Percentiles rank a stretch among this genome's conserved stretches.
Conservation (phyloP, 2,797 vertebrate genomes). For the Acanthurus leucopareius region DNA sequence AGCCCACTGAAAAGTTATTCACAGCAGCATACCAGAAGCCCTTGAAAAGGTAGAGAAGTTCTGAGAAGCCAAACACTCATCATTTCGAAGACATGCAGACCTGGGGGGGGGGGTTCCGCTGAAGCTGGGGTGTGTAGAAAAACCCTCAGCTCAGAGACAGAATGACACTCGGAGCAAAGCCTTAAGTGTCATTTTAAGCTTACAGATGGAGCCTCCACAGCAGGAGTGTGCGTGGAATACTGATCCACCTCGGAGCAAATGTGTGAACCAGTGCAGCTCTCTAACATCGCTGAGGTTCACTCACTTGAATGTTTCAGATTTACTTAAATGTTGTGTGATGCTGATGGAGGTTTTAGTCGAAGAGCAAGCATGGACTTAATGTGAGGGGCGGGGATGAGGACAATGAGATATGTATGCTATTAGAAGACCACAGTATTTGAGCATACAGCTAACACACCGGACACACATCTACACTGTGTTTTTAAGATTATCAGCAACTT, state of each 20-base stretch:
- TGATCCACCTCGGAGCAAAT: slow-evolving; percentile 59
- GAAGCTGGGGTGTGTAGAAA: slow-evolving; percentile 52
- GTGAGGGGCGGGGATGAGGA: slow-evolving; percentile 3
- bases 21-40: slow-evolving; percentile 67
- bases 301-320: slow-evolving; percentile 38
- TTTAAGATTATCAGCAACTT: too few relatives aligned
- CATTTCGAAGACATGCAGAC: slow-evolving; percentile 58
- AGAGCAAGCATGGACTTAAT: slow-evolving; percentile 11
- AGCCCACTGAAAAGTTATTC: slow-evolving; percentile 74
- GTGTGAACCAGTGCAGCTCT: slow-evolving; percentile 46
- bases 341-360: slow-evolving; percentile 12
- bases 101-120: slow-evolving; percentile 43
- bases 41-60: slow-evolving; percentile 69
- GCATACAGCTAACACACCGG: neutral
- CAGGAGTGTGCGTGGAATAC: slow-evolving; percentile 74
- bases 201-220: slow-evolving; percentile 63
- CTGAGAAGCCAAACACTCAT: slow-evolving; percentile 70
- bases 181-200: slow-evolving; percentile 79
- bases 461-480: neutral
- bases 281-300: slow-evolving; percentile 52
- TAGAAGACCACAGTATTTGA: neutral
- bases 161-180: slow-evolving; percentile 74
- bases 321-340: slow-evolving; percentile 15
- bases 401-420: neutral
- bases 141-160: slow-evolving; percentile 61